phyloP scores from a whole-genome alignment of 2,113 vertebrate genomes.

The Tenebrosternarchus preto region DNA sequence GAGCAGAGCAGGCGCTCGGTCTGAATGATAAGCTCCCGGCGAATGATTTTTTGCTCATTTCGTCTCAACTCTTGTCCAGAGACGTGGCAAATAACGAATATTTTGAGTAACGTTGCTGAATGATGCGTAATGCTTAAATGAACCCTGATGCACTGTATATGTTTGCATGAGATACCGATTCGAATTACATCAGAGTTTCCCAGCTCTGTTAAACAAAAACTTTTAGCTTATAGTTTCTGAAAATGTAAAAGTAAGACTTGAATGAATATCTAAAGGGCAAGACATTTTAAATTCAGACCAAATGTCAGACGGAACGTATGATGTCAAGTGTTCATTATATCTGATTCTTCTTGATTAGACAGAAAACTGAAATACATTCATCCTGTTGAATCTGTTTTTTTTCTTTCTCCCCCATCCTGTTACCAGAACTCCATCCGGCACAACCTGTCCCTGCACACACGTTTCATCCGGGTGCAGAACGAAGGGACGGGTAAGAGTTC shows the following conservation, averaged over 20 bases:
- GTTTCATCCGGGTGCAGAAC: slow-evolving; percentile 96
- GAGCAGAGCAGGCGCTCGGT: slow-evolving; percentile 19
- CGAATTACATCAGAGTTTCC: background rate
- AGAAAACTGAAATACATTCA: background rate
- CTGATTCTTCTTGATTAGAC: background rate
- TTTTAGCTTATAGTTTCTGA: no score
- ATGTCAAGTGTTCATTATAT: no score
- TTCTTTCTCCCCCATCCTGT: slow-evolving; percentile 40
- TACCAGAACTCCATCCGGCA: slow-evolving; percentile 95
- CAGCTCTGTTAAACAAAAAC: no score
- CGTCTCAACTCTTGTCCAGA: background rate
- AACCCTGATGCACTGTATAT: background rate
- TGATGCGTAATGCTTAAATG: background rate
- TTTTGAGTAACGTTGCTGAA: background rate
- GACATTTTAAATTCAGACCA: no score
- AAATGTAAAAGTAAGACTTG: no score
- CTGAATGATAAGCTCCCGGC: slow-evolving; percentile 24
- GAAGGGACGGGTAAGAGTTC: slow-evolving; percentile 97
- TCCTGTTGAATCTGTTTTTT: background rate
- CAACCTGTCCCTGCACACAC: slow-evolving; percentile 95
- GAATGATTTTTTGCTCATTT: background rate
- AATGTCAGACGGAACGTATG: no score
- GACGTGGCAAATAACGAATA: background rate
- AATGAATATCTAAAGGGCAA: no score
- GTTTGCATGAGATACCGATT: background rate